Conservation (phyloP, 2,888 invertebrate genomes). For the Coleophora flavipennella region DNA sequence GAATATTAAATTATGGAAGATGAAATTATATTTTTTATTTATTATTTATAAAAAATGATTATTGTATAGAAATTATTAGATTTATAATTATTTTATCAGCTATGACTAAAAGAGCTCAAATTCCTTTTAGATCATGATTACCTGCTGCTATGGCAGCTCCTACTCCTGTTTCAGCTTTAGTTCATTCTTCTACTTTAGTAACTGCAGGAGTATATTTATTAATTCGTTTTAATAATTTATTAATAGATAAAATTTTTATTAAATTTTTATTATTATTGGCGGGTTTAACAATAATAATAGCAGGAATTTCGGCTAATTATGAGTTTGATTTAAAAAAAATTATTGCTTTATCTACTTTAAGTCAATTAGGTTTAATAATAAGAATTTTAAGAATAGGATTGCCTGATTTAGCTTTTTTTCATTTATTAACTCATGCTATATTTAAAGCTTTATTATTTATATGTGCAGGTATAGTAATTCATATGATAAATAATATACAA, state of each 20-base stretch:
- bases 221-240: constrained; percentile 76
- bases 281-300: constrained; percentile 74
- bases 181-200: constrained; percentile 84
- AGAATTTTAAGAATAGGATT: constrained; percentile 73
- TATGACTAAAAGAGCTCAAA: constrained; percentile 85
- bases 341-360: constrained; percentile 84
- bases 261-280: constrained; percentile 69
- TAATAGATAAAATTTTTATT: constrained; percentile 46
- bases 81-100: constrained; percentile 67
- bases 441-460: constrained; percentile 84
- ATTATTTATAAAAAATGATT: constrained; percentile 59
- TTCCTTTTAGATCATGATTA: constrained; percentile 84
- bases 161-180: constrained; percentile 82
- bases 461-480: constrained; percentile 80
- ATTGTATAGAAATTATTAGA: constrained; percentile 48
- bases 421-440: constrained; percentile 80
- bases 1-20: constrained; percentile 68
- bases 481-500: constrained; percentile 74
- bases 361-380: constrained; percentile 83
- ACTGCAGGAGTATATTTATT: constrained; percentile 83
- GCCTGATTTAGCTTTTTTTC: constrained; percentile 76
- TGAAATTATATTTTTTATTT: constrained; percentile 71
- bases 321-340: constrained; percentile 83
- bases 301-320: constrained; percentile 74
- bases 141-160: constrained; percentile 85